phyloP scores from a whole-genome alignment of 2,797 vertebrate genomes.

The Corythornis leucogaster region DNA sequence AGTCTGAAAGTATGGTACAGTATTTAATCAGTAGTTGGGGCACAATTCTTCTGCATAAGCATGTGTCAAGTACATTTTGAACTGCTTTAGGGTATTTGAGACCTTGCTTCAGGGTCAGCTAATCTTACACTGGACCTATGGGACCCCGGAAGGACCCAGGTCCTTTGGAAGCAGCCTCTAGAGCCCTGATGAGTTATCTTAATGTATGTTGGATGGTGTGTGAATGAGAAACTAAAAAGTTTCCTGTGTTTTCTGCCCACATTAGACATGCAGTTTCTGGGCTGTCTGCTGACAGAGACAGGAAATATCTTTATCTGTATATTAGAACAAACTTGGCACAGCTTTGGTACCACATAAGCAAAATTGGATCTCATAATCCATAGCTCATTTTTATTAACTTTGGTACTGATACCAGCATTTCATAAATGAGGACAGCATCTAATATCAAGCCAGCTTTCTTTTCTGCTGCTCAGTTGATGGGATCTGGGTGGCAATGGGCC shows the following conservation, averaged over 20 bases:
- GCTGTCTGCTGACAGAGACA: neutral
- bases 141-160: too few species aligned
- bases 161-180: neutral
- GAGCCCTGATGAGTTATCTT: neutral
- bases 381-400: constrained; percentile 49
- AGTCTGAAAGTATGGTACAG: neutral
- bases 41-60: neutral
- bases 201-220: fast-evolving
- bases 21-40: neutral
- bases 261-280: neutral
- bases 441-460: neutral
- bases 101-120: fast-evolving
- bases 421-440: constrained; percentile 1
- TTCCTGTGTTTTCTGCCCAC: neutral
- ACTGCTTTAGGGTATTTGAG: neutral
- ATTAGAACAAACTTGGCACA: neutral
- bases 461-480: neutral
- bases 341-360: neutral
- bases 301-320: neutral
- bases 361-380: constrained; percentile 25
- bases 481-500: neutral
- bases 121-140: neutral
- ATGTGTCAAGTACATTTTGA: fast-evolving
- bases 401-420: constrained; percentile 1
- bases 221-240: neutral